Base-by-base conservation (phyloP, 2,797 vertebrate genomes). In the Protonibea diacanthus region DNA sequence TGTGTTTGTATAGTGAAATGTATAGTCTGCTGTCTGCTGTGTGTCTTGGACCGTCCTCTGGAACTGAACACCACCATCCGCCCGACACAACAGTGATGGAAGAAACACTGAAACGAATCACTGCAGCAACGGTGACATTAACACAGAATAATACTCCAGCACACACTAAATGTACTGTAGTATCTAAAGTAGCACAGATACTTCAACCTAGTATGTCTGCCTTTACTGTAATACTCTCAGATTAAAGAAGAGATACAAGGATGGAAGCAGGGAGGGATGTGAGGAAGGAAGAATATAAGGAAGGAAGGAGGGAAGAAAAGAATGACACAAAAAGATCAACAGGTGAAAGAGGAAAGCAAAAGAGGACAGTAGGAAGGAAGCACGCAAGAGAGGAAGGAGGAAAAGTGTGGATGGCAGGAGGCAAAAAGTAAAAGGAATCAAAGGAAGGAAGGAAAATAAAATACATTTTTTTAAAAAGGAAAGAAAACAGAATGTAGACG, bases 1-100 rank as follows among this genome's bases (percentile, higher is more conserved):
- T 74, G 57, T 88, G 85, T 88, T 86, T 85, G 76, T 20, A 3
- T 9, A 71, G 80, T 80, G 86, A 85, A 81, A 88, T 64, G 72
- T 82, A 85, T 78, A 66, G 77, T 87, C 86, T 86, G 83, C 55
- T 20, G 59, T 71, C 82, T 73, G 74, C 74, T 74, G 47, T 62
- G 59, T 20, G 66, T 83, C 52, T 71, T 38, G 42, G 59, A 74
- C n/a, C 6, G 56, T 59, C 42, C 60, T n/a, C 8, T 49, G 21
- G 20, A 71, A 21, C 1, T 5, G 58, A 74, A 59, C 12, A 21
- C 47, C 20, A 59, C 9, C 76, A 72, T 14, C 29, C 59, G 53
- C 64, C 71, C 52, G 56, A 21, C 17, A 23, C 23, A 29, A 33
- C 62, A 38, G 59, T 0, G 64, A 58, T 4, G 12, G 29, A 67